Conservation (phyloP, 1,140 invertebrate genomes). For the Stratiolaelaps scimitus region DNA sequence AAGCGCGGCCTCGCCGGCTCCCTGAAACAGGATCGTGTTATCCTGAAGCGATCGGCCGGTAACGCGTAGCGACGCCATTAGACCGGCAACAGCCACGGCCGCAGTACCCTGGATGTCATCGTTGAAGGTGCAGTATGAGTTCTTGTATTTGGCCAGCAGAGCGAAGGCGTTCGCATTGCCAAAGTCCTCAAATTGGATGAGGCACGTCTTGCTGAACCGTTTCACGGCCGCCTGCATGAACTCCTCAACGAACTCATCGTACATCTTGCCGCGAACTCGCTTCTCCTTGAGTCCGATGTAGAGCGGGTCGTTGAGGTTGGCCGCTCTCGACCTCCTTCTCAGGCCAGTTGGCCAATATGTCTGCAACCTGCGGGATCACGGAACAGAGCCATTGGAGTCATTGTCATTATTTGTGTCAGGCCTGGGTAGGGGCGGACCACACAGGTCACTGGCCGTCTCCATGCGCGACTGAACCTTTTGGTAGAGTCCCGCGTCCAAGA, state of each 20-base stretch:
- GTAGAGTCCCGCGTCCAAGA: no score
- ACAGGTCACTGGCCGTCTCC: no score
- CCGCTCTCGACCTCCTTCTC: slow-evolving; percentile 66
- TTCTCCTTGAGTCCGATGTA: slow-evolving; percentile 86
- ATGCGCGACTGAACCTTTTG: no score
- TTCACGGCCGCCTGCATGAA: slow-evolving; percentile 91
- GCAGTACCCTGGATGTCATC: slow-evolving; percentile 95
- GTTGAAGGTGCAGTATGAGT: slow-evolving; percentile 85
- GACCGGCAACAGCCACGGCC: slow-evolving; percentile 74
- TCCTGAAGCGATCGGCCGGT: slow-evolving; percentile 63
- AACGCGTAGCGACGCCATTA: slow-evolving; percentile 64
- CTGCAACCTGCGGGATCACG: slow-evolving; percentile 1
- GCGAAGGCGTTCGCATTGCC: slow-evolving; percentile 83
- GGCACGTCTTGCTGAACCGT: slow-evolving; percentile 46
- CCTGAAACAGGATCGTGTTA: slow-evolving; percentile 72
- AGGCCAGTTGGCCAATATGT: slow-evolving; percentile 59
- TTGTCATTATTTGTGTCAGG: no score
- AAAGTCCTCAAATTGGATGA: slow-evolving; percentile 86
- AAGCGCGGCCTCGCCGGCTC: slow-evolving; percentile 76
- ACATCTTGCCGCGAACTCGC: slow-evolving; percentile 67
- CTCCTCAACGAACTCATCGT: slow-evolving; percentile 92
- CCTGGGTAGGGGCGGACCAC: no score
- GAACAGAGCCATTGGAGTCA: no score
- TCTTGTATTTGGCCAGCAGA: slow-evolving; percentile 71
- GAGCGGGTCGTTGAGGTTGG: slow-evolving; percentile 72